These are phyloP conservation scores for Drosophila kuntzei DNA, from an alignment of 2,888 invertebrate species.

Conservation along the genomic window DNA sequence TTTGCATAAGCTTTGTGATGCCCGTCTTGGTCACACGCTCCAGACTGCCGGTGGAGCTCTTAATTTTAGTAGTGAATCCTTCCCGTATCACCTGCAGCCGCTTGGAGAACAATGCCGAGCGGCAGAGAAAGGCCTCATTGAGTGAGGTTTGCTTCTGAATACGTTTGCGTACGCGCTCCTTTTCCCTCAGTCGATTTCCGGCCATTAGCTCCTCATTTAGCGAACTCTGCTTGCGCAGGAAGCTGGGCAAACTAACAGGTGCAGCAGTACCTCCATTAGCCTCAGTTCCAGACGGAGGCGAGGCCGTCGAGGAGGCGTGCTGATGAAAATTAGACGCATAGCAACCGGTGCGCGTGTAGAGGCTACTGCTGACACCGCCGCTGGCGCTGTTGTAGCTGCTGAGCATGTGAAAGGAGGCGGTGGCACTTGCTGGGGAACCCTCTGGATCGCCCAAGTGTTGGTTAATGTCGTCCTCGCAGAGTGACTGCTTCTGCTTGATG, in stretches of 20 bases:
- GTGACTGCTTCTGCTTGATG: conserved; percentile 94
- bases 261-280: neutral
- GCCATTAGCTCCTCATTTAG: conserved; percentile 96
- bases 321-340: conserved; percentile 43
- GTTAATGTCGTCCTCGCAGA: conserved; percentile 89
- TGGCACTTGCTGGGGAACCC: conserved; percentile 36
- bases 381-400: conserved; percentile 79
- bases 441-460: conserved; percentile 9
- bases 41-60: conserved; percentile 93
- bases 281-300: conserved; percentile 3
- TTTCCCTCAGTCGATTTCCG: conserved; percentile 92
- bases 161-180: conserved; percentile 92
- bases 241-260: conserved; percentile 72
- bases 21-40: conserved; percentile 93
- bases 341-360: conserved; percentile 66
- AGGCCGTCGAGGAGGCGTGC: conserved; percentile 28
- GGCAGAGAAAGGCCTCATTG: conserved; percentile 93
- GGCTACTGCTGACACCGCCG: conserved; percentile 76
- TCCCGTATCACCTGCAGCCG: conserved; percentile 86
- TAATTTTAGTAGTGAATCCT: conserved; percentile 93
- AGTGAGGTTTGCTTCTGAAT: conserved; percentile 95
- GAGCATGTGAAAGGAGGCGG: conserved; percentile 73
- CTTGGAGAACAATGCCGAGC: conserved; percentile 84
- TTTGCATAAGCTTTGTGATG: conserved; percentile 93
- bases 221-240: conserved; percentile 90